Evolutionary conservation across 2,113 vertebrate genomes (phyloP).

Genomic region (Phaetusa simplex): DNA sequence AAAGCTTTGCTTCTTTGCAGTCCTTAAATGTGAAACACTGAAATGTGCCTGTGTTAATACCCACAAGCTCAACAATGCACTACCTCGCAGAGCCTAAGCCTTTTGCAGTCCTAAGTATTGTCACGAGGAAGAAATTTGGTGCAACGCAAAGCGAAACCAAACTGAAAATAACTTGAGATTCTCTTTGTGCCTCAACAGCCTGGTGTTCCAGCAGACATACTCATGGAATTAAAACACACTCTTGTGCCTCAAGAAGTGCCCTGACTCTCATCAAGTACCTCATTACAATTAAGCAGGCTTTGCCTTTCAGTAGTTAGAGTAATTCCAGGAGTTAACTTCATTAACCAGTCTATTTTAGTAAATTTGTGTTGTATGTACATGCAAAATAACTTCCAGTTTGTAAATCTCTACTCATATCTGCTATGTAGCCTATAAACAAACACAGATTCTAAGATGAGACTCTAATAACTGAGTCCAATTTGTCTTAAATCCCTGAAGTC

Average conservation of each 20-base stretch:
- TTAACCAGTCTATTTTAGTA: conserved; percentile 20
- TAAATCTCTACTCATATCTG: conserved; percentile 1
- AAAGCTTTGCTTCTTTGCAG: neutral
- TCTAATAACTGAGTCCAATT: conserved; percentile 54
- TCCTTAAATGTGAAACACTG: neutral
- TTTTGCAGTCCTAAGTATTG: neutral
- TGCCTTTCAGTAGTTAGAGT: conserved; percentile 16
- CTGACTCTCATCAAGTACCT: conserved; percentile 32
- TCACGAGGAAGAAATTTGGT: neutral
- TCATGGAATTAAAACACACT: neutral
- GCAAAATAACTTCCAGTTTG: conserved; percentile 36
- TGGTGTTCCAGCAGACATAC: neutral
- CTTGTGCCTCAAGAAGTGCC: neutral
- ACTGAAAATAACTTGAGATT: neutral
- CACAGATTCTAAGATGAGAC: conserved; percentile 3
- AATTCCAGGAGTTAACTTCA: conserved; percentile 48
- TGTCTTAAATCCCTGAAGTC: conserved; percentile 50
- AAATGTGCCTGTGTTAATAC: neutral
- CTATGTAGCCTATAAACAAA: conserved; percentile 51
- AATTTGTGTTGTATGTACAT: neutral
- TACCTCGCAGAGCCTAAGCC: neutral
- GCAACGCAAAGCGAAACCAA: neutral
- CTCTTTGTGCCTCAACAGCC: neutral
- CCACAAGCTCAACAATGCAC: neutral
- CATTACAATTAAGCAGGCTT: conserved; percentile 55